phyloP scores from a whole-genome alignment of 2,888 invertebrate genomes.

The Patella ulyssiponensis region DNA sequence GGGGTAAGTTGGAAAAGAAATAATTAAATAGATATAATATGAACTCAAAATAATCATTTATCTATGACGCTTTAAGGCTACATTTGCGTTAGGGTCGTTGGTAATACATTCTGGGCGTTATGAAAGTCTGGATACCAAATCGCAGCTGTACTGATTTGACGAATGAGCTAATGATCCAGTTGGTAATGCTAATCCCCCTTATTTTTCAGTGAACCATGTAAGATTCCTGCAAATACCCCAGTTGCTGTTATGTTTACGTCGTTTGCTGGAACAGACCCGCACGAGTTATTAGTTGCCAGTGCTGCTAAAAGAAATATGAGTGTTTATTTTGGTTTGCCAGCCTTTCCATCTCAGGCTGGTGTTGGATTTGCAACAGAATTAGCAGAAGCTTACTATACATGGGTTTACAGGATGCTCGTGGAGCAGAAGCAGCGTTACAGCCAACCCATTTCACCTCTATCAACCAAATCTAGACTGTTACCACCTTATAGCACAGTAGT shows the following conservation, averaged over 20 bases:
- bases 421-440: constrained; percentile 51
- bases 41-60: no score
- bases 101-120: no score
- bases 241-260: constrained; percentile 57
- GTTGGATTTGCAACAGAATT: constrained; percentile 26
- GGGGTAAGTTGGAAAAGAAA: no score
- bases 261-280: constrained; percentile 56
- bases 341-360: constrained; percentile 31
- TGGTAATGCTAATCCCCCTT: no score
- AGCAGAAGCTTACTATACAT: constrained; percentile 45
- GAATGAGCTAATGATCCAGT: no score
- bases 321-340: constrained; percentile 58
- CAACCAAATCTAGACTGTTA: not conserved
- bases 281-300: constrained; percentile 46
- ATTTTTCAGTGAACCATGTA: constrained; percentile 40
- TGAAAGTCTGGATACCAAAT: no score
- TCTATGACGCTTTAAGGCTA: no score
- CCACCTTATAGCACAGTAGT: constrained; percentile 34
- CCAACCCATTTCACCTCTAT: not conserved
- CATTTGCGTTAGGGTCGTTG: no score
- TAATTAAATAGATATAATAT: no score
- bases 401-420: constrained; percentile 40
- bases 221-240: constrained; percentile 38
- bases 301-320: constrained; percentile 52
- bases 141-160: no score